Evolutionary conservation across 30 jellyfish, hydroid and myxozoan genomes (phyloP).

Genomic region (Clytia hemisphaerica): DNA sequence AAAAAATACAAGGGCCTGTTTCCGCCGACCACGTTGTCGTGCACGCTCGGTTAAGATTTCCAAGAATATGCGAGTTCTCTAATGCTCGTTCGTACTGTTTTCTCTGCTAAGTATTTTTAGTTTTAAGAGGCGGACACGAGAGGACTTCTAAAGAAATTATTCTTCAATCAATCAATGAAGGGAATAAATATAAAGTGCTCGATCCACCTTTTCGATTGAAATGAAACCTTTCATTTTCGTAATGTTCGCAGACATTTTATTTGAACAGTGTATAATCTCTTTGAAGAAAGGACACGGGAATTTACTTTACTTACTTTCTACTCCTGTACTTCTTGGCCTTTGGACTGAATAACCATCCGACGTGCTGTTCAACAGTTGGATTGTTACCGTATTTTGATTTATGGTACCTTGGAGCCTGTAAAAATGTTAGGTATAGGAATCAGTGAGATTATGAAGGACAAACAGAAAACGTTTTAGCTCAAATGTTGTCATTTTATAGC

Average conservation of each 20-base stretch:
- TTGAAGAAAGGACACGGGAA: not conserved
- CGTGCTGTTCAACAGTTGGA: constrained; percentile 95
- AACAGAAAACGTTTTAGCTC: not conserved
- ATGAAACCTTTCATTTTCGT: too few species aligned
- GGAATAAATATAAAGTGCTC: too few species aligned
- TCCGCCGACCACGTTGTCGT: not conserved
- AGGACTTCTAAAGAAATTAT: too few species aligned
- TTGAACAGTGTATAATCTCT: not conserved
- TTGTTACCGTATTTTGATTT: constrained; percentile 87
- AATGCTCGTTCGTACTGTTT: too few species aligned
- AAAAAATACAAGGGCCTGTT: not conserved
- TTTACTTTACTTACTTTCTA: constrained; percentile 26
- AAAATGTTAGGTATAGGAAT: not conserved
- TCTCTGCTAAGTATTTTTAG: too few species aligned
- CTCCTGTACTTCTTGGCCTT: constrained; percentile 26
- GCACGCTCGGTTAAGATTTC: too few species aligned
- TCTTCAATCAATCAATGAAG: too few species aligned
- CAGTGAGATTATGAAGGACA: not conserved
- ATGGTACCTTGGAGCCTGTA: constrained; percentile 84
- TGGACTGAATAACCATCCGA: constrained; percentile 93
- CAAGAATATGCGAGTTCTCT: too few species aligned
- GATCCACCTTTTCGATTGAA: too few species aligned
- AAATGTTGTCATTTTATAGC: not conserved
- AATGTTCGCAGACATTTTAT: not conserved
- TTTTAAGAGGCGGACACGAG: too few species aligned